Evolutionary conservation across 2,797 vertebrate genomes (phyloP), one percentile per base, ranked within the genome.

Genomic region (Macropodus opercularis): DNA sequence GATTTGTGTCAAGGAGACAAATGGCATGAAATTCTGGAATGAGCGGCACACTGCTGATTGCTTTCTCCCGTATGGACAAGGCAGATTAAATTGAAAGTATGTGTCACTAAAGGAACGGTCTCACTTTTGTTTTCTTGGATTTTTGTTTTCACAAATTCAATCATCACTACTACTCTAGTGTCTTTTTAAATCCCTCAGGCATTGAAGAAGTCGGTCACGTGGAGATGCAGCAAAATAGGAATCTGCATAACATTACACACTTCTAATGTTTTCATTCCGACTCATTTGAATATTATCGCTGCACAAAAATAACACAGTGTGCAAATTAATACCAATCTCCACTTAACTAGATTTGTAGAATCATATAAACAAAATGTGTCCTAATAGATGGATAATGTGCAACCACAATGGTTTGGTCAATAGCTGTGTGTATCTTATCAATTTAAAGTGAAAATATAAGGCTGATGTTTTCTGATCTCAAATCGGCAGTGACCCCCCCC

Each of bases 1-100:
- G 94, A 98, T 98, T 95, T 97, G 91, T 95, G 97, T 98, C 95
- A 91, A 93, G 84, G 95, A 97, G 96, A 99, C 93, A 93, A 96
- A 98, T 98, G 93, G 88, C 91, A 81, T 83, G 68, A 84, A 87
- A 85, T 83, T 84, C 79, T 84, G 85, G 87, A 93, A 91, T 91
- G 89, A 91, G 91, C 88, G 90, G 90, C 91, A 91, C 92, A 92
- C 91, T 92, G 86, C 91, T 92, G 92, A 92, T 92, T 89, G 89
- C 90, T 91, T 73, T 84, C 85, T 1, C 9, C 2, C 18, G 36
- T 60, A 21, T 19, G 17, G 17, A 49, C 36, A 34, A 29, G 15
- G 52, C 40, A 29, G 23, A 47, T 38, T 11, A 51, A 64, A 56
- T 19, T 18, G 24, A 70, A 66, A 71, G 63, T 48, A 29, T 46